A percentile compares a stretch with the other conserved stretches of the same genome.
phyloP scores from a whole-genome alignment of 2,797 vertebrate genomes.

The Rhabdophis nuchalis region DNA sequence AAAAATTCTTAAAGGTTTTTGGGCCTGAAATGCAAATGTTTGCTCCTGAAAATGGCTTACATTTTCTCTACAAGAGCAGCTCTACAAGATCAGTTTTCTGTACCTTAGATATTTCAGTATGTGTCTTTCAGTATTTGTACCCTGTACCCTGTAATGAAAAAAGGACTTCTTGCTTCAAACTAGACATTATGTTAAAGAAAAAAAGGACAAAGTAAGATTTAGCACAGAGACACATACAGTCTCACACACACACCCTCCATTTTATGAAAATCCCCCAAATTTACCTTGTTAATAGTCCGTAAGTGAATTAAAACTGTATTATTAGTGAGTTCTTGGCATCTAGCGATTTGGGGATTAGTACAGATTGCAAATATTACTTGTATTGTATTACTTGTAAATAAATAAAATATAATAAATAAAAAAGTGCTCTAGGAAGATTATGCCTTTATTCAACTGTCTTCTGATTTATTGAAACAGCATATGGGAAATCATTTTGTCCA shows the following conservation, averaged over 20 bases:
- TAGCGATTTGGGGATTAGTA: background rate
- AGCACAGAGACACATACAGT: background rate
- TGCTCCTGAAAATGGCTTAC: background rate
- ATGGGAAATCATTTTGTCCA: fast-evolving
- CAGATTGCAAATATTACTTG: background rate
- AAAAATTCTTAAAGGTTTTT: background rate
- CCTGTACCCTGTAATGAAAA: background rate
- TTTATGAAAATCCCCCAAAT: background rate
- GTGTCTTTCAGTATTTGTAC: background rate
- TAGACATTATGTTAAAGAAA: background rate
- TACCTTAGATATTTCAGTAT: background rate
- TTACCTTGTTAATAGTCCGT: background rate
- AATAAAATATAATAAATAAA: background rate
- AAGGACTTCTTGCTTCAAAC: background rate
- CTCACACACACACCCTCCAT: background rate
- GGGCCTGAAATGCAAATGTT: background rate
- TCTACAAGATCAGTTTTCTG: background rate
- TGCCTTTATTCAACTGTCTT: background rate
- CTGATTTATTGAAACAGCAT: background rate
- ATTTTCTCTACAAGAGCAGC: background rate
- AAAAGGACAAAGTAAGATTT: background rate
- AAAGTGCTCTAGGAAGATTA: background rate
- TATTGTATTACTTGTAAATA: background rate
- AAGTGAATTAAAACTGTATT: background rate
- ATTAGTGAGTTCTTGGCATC: background rate